These are phyloP conservation scores for Phymanthus crucifer DNA, from an alignment of 92 coral and sea anemone genomes.

Conservation along the genomic window DNA sequence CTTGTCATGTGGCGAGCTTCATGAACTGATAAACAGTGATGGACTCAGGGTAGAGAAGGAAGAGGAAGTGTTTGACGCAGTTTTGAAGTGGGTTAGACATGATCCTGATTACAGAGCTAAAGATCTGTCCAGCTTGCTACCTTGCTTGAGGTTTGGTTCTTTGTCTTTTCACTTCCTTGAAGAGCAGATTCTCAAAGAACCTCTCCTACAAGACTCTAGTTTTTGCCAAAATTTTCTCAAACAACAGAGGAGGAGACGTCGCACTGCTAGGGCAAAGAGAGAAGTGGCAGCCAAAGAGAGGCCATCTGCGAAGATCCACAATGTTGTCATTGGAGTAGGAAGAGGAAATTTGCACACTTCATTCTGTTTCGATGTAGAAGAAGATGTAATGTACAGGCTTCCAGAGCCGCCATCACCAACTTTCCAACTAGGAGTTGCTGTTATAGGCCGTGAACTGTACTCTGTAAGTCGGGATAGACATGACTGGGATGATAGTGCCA, in stretches of 20 bases:
- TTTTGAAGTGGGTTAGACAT: slow-evolving; percentile 71
- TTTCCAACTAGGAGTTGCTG: slow-evolving; percentile 56
- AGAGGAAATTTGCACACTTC: slow-evolving; percentile 63
- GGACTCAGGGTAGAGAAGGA: slow-evolving; percentile 67
- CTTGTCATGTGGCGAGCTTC: slow-evolving; percentile 35
- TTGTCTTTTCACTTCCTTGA: slow-evolving; percentile 52
- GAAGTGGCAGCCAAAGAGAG: slow-evolving; percentile 42
- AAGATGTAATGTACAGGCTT: slow-evolving; percentile 43
- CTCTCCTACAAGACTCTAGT: slow-evolving; percentile 39
- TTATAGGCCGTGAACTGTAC: slow-evolving; percentile 66
- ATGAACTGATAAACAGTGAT: slow-evolving; percentile 57
- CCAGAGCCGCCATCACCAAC: slow-evolving; percentile 50
- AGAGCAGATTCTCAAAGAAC: slow-evolving; percentile 47
- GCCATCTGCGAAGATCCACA: slow-evolving; percentile 67
- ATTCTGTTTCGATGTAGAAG: slow-evolving; percentile 70
- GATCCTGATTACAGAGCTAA: slow-evolving; percentile 45
- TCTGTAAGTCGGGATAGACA: slow-evolving; percentile 61
- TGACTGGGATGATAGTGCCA: slow-evolving; percentile 44
- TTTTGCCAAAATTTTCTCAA: slow-evolving; percentile 27
- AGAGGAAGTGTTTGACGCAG: slow-evolving; percentile 70
- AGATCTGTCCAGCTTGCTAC: slow-evolving; percentile 46
- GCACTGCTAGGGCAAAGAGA: slow-evolving; percentile 37
- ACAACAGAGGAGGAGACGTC: slow-evolving; percentile 23
- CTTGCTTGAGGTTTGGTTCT: slow-evolving; percentile 52
- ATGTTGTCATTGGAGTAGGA: slow-evolving; percentile 58